phyloP scores from a whole-genome alignment of 2,113 vertebrate species.

The Polypterus senegalus region DNA sequence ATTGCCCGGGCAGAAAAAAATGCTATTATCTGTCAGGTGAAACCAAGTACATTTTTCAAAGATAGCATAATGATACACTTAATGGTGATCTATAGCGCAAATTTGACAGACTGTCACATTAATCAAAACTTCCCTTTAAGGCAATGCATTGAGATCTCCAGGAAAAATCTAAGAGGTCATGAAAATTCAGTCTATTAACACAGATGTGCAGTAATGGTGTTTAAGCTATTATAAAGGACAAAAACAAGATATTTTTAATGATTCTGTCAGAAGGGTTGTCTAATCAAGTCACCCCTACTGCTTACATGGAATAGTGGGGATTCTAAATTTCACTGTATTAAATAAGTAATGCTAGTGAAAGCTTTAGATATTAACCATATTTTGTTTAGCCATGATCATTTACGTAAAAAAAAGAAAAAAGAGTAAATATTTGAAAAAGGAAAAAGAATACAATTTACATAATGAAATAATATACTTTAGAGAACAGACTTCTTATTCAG shows the following conservation, averaged over 20 bases:
- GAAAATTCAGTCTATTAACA: slow-evolving; percentile 32
- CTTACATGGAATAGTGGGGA: slow-evolving; percentile 19
- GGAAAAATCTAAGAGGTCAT: slow-evolving; percentile 29
- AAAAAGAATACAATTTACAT: too few species aligned
- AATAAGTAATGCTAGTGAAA: too few species aligned
- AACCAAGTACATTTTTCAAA: slow-evolving; percentile 35
- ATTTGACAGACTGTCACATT: slow-evolving; percentile 28
- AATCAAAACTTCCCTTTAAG: slow-evolving; percentile 31
- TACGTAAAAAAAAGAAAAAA: too few species aligned
- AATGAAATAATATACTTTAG: too few species aligned
- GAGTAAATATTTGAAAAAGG: too few species aligned
- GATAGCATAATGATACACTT: slow-evolving; percentile 40
- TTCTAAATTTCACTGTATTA: too few species aligned
- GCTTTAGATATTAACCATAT: too few species aligned
- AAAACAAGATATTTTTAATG: slow-evolving; percentile 24
- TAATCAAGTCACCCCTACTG: slow-evolving; percentile 14
- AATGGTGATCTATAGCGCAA: slow-evolving; percentile 27
- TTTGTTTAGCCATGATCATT: too few species aligned
- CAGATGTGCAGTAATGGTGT: slow-evolving; percentile 30
- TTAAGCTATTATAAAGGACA: slow-evolving; percentile 29
- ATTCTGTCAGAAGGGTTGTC: slow-evolving; percentile 18
- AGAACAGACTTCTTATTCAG: too few species aligned
- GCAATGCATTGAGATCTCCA: slow-evolving; percentile 26
- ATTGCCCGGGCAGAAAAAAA: slow-evolving; percentile 19
- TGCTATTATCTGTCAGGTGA: slow-evolving; percentile 33